These are phyloP conservation scores for Petrosia ficiformis DNA, from an alignment of 37 sponge, comb jelly and placozoan genomes.

Conservation along the genomic window DNA sequence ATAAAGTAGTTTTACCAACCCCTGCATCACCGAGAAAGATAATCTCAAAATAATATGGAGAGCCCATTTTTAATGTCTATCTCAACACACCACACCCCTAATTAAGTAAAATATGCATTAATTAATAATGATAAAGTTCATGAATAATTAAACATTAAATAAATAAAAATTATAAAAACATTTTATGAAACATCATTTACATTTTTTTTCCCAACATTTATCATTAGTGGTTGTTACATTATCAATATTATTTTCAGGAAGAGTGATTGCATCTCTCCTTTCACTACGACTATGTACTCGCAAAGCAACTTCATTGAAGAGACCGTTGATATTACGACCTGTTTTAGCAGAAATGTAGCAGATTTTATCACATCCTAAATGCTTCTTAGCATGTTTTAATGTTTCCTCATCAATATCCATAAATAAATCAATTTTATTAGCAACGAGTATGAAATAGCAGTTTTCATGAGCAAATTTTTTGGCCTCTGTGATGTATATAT, in stretches of 20 bases:
- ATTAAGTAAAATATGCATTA: no score
- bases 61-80: conserved; percentile 15
- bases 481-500: no score
- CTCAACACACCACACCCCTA: no score
- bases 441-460: conserved; percentile 67
- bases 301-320: conserved; percentile 11
- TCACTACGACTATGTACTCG: no score
- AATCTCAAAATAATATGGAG: conserved; percentile 37
- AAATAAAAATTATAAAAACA: no score
- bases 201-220: no score
- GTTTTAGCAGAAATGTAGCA: conserved; percentile 28
- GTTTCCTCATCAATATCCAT: conserved; percentile 53
- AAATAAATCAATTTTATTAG: conserved; percentile 79
- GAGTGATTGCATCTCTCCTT: no score
- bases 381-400: conserved; percentile 55
- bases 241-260: no score
- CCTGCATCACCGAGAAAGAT: conserved; percentile 64
- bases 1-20: conserved; percentile 69
- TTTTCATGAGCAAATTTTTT: conserved; percentile 47
- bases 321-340: neutral
- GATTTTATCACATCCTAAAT: conserved; percentile 19
- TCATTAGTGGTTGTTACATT: no score
- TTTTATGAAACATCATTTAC: no score
- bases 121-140: no score
- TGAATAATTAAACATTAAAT: no score